phyloP scores from a whole-genome alignment of 2,113 vertebrate species.

The Danionella cerebrum region DNA sequence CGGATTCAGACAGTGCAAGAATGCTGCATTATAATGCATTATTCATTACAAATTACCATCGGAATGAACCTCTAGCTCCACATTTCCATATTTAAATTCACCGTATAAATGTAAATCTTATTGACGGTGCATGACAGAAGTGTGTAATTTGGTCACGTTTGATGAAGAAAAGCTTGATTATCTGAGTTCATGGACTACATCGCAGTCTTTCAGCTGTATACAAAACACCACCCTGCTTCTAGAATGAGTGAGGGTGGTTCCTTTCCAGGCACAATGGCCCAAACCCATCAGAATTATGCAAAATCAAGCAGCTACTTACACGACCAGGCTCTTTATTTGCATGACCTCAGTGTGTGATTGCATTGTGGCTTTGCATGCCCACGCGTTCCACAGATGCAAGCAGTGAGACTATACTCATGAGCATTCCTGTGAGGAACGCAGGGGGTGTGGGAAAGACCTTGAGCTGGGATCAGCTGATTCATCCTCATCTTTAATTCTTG shows the following conservation, averaged over 20 bases:
- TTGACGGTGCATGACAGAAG: conserved; percentile 23
- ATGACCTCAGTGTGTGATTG: conserved; percentile 28
- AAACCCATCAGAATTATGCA: conserved; percentile 42
- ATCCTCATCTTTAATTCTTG: conserved; percentile 50
- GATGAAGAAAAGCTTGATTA: conserved; percentile 41
- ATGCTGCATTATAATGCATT: conserved; percentile 43
- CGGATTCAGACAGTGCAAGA: conserved; percentile 10
- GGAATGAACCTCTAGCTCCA: conserved; percentile 34
- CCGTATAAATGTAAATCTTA: conserved; percentile 24
- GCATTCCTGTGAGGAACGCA: conserved; percentile 42
- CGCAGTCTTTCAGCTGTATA: conserved; percentile 22
- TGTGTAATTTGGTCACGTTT: conserved; percentile 43
- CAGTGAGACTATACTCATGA: conserved; percentile 50
- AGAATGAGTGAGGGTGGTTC: conserved; percentile 31
- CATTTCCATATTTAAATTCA: conserved; percentile 42
- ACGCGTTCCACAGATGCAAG: conserved; percentile 60
- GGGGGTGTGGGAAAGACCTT: conserved; percentile 61
- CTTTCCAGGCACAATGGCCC: conserved; percentile 35
- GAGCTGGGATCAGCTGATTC: conserved; percentile 52
- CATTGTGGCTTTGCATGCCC: conserved; percentile 38
- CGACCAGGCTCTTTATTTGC: conserved; percentile 31
- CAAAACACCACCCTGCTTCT: conserved; percentile 32
- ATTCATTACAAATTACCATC: conserved; percentile 48
- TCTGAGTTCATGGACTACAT: conserved; percentile 28
- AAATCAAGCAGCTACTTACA: conserved; percentile 31